Percentiles rank a stretch among this genome's conserved stretches.
phyloP scores from a whole-genome alignment of 1,140 invertebrate species.

The Spodoptera litura region DNA sequence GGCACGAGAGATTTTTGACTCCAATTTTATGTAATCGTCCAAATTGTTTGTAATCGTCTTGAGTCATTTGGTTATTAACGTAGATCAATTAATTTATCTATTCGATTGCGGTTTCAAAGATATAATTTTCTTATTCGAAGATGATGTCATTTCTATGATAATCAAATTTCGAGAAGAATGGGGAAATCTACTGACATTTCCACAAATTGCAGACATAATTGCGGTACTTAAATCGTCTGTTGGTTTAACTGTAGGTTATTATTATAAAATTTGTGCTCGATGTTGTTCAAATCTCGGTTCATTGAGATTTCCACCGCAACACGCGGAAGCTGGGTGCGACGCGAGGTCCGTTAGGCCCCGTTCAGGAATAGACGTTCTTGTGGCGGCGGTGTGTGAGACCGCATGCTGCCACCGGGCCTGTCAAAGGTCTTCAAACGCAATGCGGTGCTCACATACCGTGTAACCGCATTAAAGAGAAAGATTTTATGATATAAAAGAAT shows the following conservation, averaged over 20 bases:
- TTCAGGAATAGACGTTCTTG: conserved; percentile 39
- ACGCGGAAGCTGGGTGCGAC: conserved; percentile 8
- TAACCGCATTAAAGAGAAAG: background rate
- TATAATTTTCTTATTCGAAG: conserved; percentile 9
- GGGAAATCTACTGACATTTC: conserved; percentile 8
- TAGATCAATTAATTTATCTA: conserved; percentile 41
- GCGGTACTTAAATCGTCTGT: background rate
- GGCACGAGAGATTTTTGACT: conserved; percentile 30
- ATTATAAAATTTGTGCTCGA: conserved; percentile 12
- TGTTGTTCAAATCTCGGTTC: conserved; percentile 1
- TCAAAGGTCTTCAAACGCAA: conserved; percentile 31
- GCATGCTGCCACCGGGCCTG: conserved; percentile 8
- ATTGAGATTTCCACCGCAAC: conserved; percentile 23
- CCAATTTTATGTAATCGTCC: conserved; percentile 31
- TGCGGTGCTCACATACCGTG: conserved; percentile 1
- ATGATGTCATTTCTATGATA: conserved; percentile 37
- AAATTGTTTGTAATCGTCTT: conserved; percentile 44
- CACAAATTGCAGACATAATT: conserved; percentile 2
- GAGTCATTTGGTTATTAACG: conserved; percentile 45
- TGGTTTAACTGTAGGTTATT: background rate
- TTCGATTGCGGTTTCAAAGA: conserved; percentile 28
- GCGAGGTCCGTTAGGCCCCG: conserved; percentile 17
- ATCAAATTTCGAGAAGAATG: conserved; percentile 33
- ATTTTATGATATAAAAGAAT: background rate
- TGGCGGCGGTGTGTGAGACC: conserved; percentile 32